Evolutionary conservation across 2,797 vertebrate species (phyloP).

Genomic region (Esox lucius): DNA sequence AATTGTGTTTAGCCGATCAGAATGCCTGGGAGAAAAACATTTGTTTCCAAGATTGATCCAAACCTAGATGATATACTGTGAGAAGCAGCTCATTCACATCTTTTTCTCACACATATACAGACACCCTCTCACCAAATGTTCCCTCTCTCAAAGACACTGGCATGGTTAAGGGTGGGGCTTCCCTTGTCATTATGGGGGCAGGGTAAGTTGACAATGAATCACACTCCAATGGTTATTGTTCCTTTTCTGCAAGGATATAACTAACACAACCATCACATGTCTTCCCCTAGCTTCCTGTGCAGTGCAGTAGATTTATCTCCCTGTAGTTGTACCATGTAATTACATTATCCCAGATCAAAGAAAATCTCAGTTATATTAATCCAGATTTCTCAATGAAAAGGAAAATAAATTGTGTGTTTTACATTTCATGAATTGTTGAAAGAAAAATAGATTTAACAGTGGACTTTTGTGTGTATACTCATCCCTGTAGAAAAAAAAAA

Average conservation of each 20-base stretch:
- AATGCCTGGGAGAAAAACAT: constrained; percentile 60
- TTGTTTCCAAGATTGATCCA: constrained; percentile 60
- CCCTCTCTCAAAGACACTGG: constrained; percentile 30
- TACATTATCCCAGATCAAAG: background rate
- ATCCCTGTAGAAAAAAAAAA: background rate
- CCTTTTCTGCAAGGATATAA: constrained; percentile 40
- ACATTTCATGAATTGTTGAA: background rate
- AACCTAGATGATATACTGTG: constrained; percentile 68
- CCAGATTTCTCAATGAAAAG: background rate
- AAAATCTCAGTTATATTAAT: background rate
- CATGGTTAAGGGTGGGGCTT: constrained; percentile 37
- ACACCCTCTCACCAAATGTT: constrained; percentile 26
- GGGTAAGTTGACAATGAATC: constrained; percentile 48
- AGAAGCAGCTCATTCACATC: constrained; percentile 61
- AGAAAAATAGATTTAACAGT: constrained; percentile 1
- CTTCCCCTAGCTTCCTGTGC: background rate
- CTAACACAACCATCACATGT: constrained; percentile 5
- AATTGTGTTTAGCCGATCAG: constrained; percentile 56
- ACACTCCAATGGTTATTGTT: constrained; percentile 45
- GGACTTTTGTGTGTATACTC: background rate
- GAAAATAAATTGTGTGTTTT: constrained; percentile 1
- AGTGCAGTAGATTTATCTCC: background rate
- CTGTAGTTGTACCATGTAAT: background rate
- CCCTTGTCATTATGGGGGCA: constrained; percentile 43
- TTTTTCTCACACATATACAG: constrained; percentile 60